These are phyloP conservation scores for Bubo scandiacus DNA, from an alignment of 2,113 vertebrate species.

Conservation along the genomic window DNA sequence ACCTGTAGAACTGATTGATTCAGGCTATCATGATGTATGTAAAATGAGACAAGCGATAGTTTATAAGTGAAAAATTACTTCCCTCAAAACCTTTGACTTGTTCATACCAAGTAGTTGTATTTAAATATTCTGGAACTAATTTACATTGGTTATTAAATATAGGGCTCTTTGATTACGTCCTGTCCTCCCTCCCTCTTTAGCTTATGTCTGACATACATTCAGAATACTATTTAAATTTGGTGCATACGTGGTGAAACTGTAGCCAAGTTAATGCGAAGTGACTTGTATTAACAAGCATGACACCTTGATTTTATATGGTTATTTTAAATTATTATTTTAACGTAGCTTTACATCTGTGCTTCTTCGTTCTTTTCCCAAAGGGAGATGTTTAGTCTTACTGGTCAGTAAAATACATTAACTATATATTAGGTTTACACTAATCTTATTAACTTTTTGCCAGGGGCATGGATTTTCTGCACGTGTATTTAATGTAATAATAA, in stretches of 20 bases:
- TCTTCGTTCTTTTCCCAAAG: background rate
- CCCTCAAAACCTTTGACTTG: slow-evolving; percentile 4
- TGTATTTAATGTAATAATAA: background rate
- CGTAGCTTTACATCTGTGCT: background rate
- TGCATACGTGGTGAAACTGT: background rate
- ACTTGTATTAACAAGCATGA: background rate
- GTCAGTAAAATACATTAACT: background rate
- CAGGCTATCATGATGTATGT: background rate
- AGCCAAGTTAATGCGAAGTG: background rate
- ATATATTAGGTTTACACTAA: background rate
- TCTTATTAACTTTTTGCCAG: background rate
- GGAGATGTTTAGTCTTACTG: background rate
- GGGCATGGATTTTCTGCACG: background rate
- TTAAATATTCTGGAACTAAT: slow-evolving; percentile 24
- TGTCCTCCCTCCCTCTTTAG: background rate
- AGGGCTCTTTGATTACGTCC: background rate
- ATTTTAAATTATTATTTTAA: background rate
- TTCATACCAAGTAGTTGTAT: background rate
- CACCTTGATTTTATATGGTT: background rate
- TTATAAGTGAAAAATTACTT: slow-evolving; percentile 10
- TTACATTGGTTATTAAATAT: slow-evolving; percentile 9
- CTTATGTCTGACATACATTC: background rate
- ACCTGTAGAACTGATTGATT: background rate
- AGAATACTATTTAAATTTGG: background rate
- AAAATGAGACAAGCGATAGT: slow-evolving; percentile 29